Percentiles rank a stretch among this genome's conserved stretches.
These are phyloP conservation scores for Ceyx margarethae DNA, from an alignment of 2,113 vertebrate genomes.

Conservation along the genomic window DNA sequence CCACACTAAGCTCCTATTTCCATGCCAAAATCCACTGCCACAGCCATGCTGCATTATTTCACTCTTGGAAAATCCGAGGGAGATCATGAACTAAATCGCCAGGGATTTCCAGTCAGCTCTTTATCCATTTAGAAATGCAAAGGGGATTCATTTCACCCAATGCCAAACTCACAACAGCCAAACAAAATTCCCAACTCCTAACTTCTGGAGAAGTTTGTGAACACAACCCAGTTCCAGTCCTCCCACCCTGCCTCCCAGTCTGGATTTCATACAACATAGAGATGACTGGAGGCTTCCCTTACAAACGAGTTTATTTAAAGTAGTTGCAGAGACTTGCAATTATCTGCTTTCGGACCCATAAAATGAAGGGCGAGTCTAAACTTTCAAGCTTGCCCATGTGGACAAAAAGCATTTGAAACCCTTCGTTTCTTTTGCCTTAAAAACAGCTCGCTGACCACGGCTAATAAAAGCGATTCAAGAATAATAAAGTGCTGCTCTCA, in stretches of 20 bases:
- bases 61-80: background rate
- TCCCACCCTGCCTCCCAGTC: background rate
- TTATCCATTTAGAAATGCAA: background rate
- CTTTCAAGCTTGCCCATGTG: background rate
- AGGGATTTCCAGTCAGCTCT: background rate
- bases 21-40: background rate
- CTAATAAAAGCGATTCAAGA: background rate
- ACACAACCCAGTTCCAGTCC: background rate
- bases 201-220: conserved; percentile 1
- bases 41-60: background rate
- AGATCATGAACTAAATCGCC: background rate
- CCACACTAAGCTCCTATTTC: background rate
- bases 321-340: background rate
- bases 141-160: background rate
- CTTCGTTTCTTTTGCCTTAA: background rate
- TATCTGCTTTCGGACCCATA: background rate
- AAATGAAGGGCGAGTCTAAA: background rate
- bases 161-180: background rate
- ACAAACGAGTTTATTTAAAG: background rate
- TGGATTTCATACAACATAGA: background rate
- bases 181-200: background rate
- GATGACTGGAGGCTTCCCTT: background rate
- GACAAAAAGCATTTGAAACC: background rate
- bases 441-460: background rate
- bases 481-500: background rate